Conservation (phyloP, 2,113 vertebrate species). For the Nothobranchius kuhntae region DNA sequence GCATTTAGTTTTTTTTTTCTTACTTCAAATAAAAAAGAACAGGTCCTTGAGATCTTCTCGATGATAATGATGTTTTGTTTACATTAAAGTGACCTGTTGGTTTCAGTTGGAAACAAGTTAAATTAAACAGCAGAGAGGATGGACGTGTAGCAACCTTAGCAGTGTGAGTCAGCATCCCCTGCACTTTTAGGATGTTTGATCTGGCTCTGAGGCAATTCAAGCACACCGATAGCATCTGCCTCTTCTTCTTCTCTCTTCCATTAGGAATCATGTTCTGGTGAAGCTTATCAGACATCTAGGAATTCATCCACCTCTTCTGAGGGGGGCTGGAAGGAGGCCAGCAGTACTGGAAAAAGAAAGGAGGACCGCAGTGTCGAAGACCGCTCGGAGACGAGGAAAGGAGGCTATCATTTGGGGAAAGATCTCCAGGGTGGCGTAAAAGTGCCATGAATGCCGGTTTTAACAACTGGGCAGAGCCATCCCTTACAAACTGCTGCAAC, state of each 20-base stretch:
- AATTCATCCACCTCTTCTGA: constrained; percentile 70
- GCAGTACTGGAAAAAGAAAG: constrained; percentile 54
- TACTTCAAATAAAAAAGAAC: constrained; percentile 42
- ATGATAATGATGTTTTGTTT: constrained; percentile 62
- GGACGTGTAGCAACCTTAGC: constrained; percentile 45
- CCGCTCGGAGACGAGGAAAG: constrained; percentile 46
- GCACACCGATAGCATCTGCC: constrained; percentile 71
- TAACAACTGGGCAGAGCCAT: constrained; percentile 64
- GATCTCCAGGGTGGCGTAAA: constrained; percentile 64
- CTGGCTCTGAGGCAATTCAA: constrained; percentile 58
- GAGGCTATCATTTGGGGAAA: constrained; percentile 51
- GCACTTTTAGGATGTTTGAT: constrained; percentile 65
- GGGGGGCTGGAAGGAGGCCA: constrained; percentile 60
- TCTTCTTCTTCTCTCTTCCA: constrained; percentile 70
- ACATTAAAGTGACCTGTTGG: constrained; percentile 52
- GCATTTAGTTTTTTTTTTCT: constrained; percentile 47
- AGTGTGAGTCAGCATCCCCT: constrained; percentile 50
- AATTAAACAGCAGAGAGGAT: constrained; percentile 64
- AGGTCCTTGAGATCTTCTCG: constrained; percentile 40
- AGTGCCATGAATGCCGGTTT: constrained; percentile 66
- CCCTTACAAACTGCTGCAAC: constrained; percentile 48
- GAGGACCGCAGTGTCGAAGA: constrained; percentile 52
- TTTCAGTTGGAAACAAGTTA: constrained; percentile 64
- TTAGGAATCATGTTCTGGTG: constrained; percentile 70
- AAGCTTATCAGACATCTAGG: constrained; percentile 75